These are phyloP conservation scores for Caenorhabditis sp. DNA, from an alignment of 2,888 invertebrate species.

Conservation along the genomic window DNA sequence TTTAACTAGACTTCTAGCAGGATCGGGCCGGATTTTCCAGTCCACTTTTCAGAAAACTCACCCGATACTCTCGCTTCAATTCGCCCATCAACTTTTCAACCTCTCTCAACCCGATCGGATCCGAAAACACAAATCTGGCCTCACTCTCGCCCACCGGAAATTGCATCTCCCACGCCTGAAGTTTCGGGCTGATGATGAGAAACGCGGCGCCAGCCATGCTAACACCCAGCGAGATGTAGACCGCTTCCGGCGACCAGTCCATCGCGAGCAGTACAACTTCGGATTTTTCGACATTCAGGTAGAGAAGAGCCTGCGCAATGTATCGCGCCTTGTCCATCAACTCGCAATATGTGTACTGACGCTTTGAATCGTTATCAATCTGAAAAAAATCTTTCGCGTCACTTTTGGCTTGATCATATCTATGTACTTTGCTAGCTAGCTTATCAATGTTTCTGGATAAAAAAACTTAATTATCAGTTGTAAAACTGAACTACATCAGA, in stretches of 20 bases:
- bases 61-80: conserved; percentile 32
- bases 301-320: conserved; percentile 28
- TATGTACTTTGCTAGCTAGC: too few species aligned
- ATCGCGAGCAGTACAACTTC: conserved; percentile 33
- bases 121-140: conserved; percentile 38
- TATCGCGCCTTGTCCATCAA: conserved; percentile 27
- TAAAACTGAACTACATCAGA: too few species aligned
- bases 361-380: conserved; percentile 35
- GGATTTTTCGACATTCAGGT: conserved; percentile 31
- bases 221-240: conserved; percentile 32
- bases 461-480: too few species aligned
- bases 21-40: too few species aligned
- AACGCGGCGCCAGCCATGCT: conserved; percentile 38
- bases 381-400: conserved; percentile 11
- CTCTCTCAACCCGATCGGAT: conserved; percentile 28
- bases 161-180: conserved; percentile 40
- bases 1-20: too few species aligned
- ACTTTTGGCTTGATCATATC: background rate
- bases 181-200: conserved; percentile 28
- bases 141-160: conserved; percentile 31
- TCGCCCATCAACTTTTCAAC: conserved; percentile 32
- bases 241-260: conserved; percentile 33
- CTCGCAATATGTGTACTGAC: conserved; percentile 27
- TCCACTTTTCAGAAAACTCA: too few species aligned
- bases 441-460: too few species aligned